Conservation (phyloP, 2,888 invertebrate species). For the Yponomeuta plumbellus region DNA sequence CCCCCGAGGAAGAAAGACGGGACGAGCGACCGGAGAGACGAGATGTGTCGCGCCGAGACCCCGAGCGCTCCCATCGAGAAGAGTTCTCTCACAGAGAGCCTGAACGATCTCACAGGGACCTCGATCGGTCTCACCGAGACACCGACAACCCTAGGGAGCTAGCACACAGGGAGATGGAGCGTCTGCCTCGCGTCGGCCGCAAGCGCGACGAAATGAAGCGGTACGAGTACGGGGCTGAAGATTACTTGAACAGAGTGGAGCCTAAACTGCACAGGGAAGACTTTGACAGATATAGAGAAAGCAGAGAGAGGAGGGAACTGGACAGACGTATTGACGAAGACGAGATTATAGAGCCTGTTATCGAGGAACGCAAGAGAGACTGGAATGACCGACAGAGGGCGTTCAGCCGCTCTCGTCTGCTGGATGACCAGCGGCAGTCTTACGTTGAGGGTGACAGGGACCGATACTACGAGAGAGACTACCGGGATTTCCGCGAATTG, state of each 20-base stretch:
- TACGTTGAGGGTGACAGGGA: conserved; percentile 62
- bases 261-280: conserved; percentile 58
- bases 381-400: conserved; percentile 66
- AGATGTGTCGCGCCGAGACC: conserved; percentile 65
- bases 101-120: conserved; percentile 15
- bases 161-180: conserved; percentile 60
- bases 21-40: conserved; percentile 68
- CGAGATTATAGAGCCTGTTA: conserved; percentile 64
- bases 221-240: conserved; percentile 64
- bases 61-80: conserved; percentile 59
- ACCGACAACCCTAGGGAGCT: conserved; percentile 50
- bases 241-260: conserved; percentile 60
- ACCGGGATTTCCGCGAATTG: conserved; percentile 61
- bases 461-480: conserved; percentile 63
- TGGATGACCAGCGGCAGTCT: conserved; percentile 66
- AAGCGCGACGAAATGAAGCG: conserved; percentile 64
- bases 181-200: conserved; percentile 62
- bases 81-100: conserved; percentile 12
- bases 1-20: conserved; percentile 70
- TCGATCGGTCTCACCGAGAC: conserved; percentile 28
- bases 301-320: conserved; percentile 58
- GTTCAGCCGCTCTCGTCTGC: conserved; percentile 64
- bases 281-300: conserved; percentile 43
- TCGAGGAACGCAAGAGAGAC: conserved; percentile 60
- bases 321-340: conserved; percentile 68